phyloP scores from a whole-genome alignment of 2,113 vertebrate species.

The Melospiza georgiana region DNA sequence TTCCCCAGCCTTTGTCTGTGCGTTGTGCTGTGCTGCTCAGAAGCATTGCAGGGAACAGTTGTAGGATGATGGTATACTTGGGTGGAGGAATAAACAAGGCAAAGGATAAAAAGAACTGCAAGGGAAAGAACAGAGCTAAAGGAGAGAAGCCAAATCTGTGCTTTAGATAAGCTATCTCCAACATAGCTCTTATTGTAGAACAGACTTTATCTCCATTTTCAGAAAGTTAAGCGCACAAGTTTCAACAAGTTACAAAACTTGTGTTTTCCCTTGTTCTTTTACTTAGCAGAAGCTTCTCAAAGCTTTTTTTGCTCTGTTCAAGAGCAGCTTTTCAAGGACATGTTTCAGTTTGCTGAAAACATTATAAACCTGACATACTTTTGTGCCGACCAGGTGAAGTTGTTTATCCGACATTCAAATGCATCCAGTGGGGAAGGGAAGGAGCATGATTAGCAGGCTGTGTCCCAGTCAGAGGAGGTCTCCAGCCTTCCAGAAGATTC shows the following conservation, averaged over 20 bases:
- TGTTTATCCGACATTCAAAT: accelerated
- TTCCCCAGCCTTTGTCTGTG: background rate
- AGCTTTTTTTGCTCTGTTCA: background rate
- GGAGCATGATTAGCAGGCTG: background rate
- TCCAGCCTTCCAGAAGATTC: background rate
- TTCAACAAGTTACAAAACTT: background rate
- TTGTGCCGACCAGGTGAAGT: accelerated
- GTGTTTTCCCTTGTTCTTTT: background rate
- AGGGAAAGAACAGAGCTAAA: background rate
- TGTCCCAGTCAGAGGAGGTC: background rate
- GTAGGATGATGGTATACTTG: background rate
- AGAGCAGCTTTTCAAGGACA: background rate
- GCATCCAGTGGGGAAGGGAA: accelerated
- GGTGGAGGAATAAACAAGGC: background rate
- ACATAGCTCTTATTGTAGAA: background rate
- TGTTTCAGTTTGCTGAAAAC: background rate
- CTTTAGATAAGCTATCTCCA: background rate
- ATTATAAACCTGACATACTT: background rate
- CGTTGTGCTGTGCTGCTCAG: background rate
- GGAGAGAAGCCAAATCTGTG: background rate
- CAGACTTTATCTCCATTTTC: background rate
- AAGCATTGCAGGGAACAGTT: background rate
- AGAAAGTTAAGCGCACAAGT: background rate
- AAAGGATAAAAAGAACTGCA: background rate
- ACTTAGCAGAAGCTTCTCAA: background rate